Percentiles rank a stretch among this genome's conserved stretches.
Evolutionary conservation across 1,140 invertebrate species (phyloP).

Genomic region (Sarcophaga peregrina): DNA sequence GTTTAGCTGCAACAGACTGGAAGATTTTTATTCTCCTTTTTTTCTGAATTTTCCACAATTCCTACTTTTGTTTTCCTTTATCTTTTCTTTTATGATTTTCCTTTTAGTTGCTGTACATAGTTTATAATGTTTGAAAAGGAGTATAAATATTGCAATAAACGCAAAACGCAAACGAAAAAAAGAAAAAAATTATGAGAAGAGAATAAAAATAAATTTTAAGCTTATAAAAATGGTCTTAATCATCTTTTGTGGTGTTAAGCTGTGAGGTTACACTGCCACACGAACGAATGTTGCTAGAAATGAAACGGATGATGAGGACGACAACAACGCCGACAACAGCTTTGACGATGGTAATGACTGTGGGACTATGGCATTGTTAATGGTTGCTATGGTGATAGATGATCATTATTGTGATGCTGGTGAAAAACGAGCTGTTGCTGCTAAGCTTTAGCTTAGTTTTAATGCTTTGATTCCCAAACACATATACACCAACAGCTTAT

Average conservation of each 20-base stretch:
- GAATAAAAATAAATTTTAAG: constrained; percentile 41
- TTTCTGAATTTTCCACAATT: neutral
- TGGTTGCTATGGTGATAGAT: constrained; percentile 26
- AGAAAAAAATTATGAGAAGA: neutral
- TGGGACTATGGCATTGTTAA: neutral
- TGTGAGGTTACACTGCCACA: constrained; percentile 26
- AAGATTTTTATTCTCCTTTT: neutral
- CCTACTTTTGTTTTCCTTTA: neutral
- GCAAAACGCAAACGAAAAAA: neutral
- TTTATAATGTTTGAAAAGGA: no score
- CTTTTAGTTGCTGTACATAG: no score
- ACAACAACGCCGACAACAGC: neutral
- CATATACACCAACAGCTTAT: neutral
- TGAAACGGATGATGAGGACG: constrained; percentile 12
- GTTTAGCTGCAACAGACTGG: neutral
- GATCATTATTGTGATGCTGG: neutral
- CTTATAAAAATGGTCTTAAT: constrained; percentile 39
- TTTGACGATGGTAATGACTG: neutral
- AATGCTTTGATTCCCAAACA: neutral
- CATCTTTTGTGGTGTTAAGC: constrained; percentile 39
- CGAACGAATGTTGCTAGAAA: neutral
- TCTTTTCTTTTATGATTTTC: neutral
- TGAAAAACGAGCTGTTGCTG: neutral
- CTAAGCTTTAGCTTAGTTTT: constrained; percentile 23
- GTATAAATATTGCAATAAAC: no score